Percentiles rank a stretch among this genome's conserved stretches.
These are phyloP conservation scores for Tetragonula carbonaria DNA, from an alignment of 2,888 invertebrate genomes.

Conservation along the genomic window DNA sequence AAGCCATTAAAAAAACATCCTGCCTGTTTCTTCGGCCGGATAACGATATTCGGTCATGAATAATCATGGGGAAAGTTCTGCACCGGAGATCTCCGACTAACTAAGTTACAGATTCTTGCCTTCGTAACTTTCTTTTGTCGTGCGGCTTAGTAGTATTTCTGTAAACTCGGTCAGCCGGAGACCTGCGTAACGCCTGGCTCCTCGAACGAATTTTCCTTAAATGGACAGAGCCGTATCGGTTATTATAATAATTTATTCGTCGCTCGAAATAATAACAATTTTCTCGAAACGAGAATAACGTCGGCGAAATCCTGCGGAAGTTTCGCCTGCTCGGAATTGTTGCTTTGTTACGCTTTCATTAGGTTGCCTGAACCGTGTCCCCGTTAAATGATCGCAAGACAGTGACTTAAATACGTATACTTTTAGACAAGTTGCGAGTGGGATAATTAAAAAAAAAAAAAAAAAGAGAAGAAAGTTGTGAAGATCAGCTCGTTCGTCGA, in stretches of 20 bases:
- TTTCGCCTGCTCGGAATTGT: neutral
- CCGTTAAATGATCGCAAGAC: constrained; percentile 53
- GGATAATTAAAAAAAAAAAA: neutral
- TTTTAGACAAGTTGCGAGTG: neutral
- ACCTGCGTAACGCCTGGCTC: neutral
- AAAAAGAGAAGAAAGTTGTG: neutral
- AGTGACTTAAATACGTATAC: constrained; percentile 53
- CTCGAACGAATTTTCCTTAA: constrained; percentile 21
- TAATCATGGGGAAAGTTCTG: constrained; percentile 58
- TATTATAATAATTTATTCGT: constrained; percentile 8
- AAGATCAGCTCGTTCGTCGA: neutral
- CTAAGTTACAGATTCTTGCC: constrained; percentile 38
- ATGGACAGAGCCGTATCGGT: neutral
- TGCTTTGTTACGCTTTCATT: neutral
- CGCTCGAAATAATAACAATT: neutral
- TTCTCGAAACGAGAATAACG: neutral
- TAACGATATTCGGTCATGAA: constrained; percentile 63
- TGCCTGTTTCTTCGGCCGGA: constrained; percentile 45
- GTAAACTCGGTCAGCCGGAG: constrained; percentile 13
- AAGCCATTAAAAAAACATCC: constrained; percentile 54
- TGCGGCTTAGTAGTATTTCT: constrained; percentile 42
- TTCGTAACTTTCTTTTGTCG: constrained; percentile 34
- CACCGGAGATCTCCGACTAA: neutral
- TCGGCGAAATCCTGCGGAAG: neutral
- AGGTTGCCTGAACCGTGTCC: neutral